These are phyloP conservation scores for Prunella fulvescens DNA, from an alignment of 2,113 vertebrate genomes.

Conservation along the genomic window DNA sequence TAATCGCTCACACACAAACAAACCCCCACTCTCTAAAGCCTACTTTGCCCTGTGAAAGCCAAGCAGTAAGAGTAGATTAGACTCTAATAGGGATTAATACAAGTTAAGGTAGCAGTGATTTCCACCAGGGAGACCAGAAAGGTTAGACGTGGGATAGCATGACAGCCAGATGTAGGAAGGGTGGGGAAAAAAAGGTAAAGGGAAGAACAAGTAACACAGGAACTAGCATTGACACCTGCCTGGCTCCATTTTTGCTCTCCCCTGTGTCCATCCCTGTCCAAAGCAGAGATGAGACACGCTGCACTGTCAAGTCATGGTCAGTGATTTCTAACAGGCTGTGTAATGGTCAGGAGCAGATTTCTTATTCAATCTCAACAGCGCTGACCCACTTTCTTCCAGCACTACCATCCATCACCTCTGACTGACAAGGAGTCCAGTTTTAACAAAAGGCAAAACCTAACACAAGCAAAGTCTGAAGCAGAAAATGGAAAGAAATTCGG, in stretches of 20 bases:
- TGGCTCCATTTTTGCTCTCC: not conserved
- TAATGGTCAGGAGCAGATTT: constrained; percentile 25
- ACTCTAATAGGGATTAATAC: constrained; percentile 54
- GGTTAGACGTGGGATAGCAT: not conserved
- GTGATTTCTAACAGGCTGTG: constrained; percentile 13
- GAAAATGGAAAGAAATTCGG: not conserved
- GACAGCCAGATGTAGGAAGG: not conserved
- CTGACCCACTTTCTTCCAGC: constrained; percentile 34
- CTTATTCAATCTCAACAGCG: not conserved
- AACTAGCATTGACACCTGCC: not conserved
- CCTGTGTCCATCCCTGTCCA: not conserved
- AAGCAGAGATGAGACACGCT: not conserved
- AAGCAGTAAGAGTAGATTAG: constrained; percentile 49
- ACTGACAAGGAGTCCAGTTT: not conserved
- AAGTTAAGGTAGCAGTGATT: not conserved
- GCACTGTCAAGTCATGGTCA: constrained; percentile 3
- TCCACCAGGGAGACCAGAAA: not conserved
- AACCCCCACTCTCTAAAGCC: not conserved
- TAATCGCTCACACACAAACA: not conserved
- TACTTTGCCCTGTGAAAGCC: not conserved
- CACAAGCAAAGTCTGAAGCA: not conserved
- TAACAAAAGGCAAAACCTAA: not conserved
- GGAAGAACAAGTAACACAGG: not conserved
- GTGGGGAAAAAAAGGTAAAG: not conserved
- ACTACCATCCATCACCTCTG: not conserved